These are phyloP conservation scores for Brachyptera putata DNA, from an alignment of 2,888 invertebrate species.

Conservation along the genomic window DNA sequence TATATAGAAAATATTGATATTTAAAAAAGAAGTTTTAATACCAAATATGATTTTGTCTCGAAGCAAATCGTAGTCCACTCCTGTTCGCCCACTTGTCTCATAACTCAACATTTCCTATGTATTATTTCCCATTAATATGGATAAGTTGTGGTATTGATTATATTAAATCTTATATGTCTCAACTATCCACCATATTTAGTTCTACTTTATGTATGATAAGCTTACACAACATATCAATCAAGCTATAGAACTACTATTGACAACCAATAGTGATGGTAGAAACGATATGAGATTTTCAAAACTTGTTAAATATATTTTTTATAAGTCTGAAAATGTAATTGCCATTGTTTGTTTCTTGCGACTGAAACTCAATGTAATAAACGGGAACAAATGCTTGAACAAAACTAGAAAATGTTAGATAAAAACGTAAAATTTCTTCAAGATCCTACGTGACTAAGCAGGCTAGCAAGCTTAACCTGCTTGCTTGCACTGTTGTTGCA, in stretches of 20 bases:
- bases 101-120: too few relatives aligned
- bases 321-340: conserved; percentile 10
- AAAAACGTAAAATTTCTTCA: not conserved
- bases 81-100: too few relatives aligned
- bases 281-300: not conserved
- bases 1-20: too few relatives aligned
- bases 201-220: not conserved
- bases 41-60: too few relatives aligned
- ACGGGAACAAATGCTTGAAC: not conserved
- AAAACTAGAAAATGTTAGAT: not conserved
- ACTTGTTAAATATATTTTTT: not conserved
- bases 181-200: not conserved
- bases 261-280: not conserved
- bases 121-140: conserved; percentile 8
- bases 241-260: too few relatives aligned
- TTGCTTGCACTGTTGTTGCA: too few relatives aligned
- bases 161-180: not conserved
- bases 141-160: not conserved
- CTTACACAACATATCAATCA: not conserved
- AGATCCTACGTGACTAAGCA: not conserved
- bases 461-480: too few relatives aligned
- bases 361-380: not conserved
- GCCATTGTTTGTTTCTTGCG: not conserved
- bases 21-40: too few relatives aligned
- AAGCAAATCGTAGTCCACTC: too few relatives aligned